Base-by-base conservation (phyloP, 2,113 vertebrate species). In the Corythaeola cristata region DNA sequence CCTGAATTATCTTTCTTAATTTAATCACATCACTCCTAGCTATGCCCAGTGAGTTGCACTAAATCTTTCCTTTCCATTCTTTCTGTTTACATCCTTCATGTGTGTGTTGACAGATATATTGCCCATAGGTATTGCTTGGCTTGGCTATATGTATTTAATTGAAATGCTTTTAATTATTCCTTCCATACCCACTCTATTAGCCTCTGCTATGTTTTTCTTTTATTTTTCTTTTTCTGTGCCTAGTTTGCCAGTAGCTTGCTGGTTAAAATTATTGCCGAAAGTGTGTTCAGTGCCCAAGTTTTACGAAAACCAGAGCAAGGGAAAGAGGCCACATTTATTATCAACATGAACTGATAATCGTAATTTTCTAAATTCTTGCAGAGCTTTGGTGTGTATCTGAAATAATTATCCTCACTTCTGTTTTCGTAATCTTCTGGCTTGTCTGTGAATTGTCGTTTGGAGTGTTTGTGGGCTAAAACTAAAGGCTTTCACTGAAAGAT, bases 11-110 rank as follows among this genome's bases (percentile, higher is more conserved):
- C 96, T 96, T 71, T 62, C 85, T 96, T 91, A 79, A 91, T 94
- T 95, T 91, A 97, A 96, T 96, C 95, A 83, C 90, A 94, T 89
- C 85, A 95, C 96, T 97, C 91, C 93, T 80, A 96, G 96, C 96
- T 94, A 96, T 96, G 93, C 96, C 90, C 91, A 69, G 81, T 15
- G 91, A 91, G 74, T 95, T 94, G 91, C 78, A 92, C 63, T 95
- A 91, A 95, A 96, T 96, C 94, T 95, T 96, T 55, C 90, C 76
- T 76, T 76, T 64, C 94, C 73, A 27, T 94, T 80, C 79, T 80
- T 59, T 94, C 85, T 97, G 88, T 95, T 97, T 96, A 84, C 90
- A 90, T 93, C 93, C 82, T 37, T 96, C 95, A 69, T 63, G 67
- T 96, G 90, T 95, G 50, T 88, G 92, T 74, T 95, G 96, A 97